Conservation (phyloP, 2,113 vertebrate species). For the Bufo bufo region DNA sequence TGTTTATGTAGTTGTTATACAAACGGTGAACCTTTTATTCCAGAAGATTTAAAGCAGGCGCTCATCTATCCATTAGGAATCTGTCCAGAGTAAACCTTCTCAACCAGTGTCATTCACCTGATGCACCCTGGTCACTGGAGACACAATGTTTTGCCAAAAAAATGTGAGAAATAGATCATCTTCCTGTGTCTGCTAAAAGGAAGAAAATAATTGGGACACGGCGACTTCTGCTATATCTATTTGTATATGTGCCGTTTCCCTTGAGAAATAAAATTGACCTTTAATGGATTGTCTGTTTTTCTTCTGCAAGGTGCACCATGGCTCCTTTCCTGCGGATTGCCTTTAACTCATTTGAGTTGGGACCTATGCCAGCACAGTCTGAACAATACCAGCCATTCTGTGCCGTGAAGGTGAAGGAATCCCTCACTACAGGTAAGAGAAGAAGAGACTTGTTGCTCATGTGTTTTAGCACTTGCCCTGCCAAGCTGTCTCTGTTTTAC, state of each 20-base stretch:
- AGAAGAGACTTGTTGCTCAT: background rate
- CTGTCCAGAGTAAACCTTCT: slow-evolving; percentile 40
- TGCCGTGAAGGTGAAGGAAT: slow-evolving; percentile 96
- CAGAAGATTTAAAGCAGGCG: slow-evolving; percentile 14
- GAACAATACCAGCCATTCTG: slow-evolving; percentile 83
- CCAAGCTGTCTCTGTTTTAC: background rate
- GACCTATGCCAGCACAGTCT: slow-evolving; percentile 70
- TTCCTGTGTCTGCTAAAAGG: background rate
- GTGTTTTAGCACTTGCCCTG: background rate
- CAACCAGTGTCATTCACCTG: slow-evolving; percentile 6
- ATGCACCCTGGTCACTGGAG: background rate
- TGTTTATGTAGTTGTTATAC: slow-evolving; percentile 32
- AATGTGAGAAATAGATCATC: background rate
- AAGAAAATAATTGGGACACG: background rate
- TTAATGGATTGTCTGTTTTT: background rate
- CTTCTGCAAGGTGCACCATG: slow-evolving; percentile 70
- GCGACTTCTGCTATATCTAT: background rate
- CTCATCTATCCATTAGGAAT: slow-evolving; percentile 43
- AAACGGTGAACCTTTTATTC: slow-evolving; percentile 30
- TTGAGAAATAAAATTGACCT: background rate
- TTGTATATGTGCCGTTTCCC: background rate
- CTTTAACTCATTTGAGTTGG: slow-evolving; percentile 91
- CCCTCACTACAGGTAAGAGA: slow-evolving; percentile 85
- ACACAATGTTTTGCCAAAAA: background rate
- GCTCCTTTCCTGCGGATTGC: slow-evolving; percentile 92